These are phyloP conservation scores for Anneissia japonica DNA, from an alignment of 35 echinoderm and acorn worm genomes.

Conservation along the genomic window DNA sequence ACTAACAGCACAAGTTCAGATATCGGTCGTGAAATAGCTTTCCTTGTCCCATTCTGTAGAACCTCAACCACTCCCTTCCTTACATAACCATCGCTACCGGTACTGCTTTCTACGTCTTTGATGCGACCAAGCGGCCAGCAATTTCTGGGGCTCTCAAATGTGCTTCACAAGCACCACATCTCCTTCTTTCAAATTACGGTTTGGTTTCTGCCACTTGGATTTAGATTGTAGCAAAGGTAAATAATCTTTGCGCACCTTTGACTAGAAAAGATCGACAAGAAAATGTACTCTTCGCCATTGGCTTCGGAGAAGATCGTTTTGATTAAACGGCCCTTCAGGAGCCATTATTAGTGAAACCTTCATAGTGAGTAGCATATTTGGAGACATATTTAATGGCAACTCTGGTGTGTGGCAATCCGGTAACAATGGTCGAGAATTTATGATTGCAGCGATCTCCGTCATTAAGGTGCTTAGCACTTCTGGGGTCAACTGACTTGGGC, in stretches of 20 bases:
- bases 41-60: too few species aligned
- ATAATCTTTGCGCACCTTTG: conserved; percentile 40
- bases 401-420: conserved; percentile 27
- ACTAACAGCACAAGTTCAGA: too few species aligned
- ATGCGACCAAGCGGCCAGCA: conserved; percentile 25
- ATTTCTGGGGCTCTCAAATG: too few species aligned
- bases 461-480: conserved; percentile 45
- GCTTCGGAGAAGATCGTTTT: conserved; percentile 36
- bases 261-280: conserved; percentile 41
- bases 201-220: conserved; percentile 28
- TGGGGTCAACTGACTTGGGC: conserved; percentile 51
- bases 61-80: too few species aligned
- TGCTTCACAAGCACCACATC: conserved; percentile 43
- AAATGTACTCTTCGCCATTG: conserved; percentile 50
- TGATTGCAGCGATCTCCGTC: conserved; percentile 42
- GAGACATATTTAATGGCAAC: conserved; percentile 40
- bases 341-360: conserved; percentile 39
- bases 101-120: too few species aligned
- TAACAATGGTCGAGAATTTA: conserved; percentile 34
- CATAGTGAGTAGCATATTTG: conserved; percentile 52
- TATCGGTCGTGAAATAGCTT: too few species aligned
- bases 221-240: conserved; percentile 29
- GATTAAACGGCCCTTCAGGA: conserved; percentile 34
- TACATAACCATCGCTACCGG: too few species aligned
- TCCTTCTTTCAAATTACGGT: conserved; percentile 6